These are phyloP conservation scores for Pseudomugil gertrudae DNA, from an alignment of 2,797 vertebrate species.

Conservation along the genomic window DNA sequence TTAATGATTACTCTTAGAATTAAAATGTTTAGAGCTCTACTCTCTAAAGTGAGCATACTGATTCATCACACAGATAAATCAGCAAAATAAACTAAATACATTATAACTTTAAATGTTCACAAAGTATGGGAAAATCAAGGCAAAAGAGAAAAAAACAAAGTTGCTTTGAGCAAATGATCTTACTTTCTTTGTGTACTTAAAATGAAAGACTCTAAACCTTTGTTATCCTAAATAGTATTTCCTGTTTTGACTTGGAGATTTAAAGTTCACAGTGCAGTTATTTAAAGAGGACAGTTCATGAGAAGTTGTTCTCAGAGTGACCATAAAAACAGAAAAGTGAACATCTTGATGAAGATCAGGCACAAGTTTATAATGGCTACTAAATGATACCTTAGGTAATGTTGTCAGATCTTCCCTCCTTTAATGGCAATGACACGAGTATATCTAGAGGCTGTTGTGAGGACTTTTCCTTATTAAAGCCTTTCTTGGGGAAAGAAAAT, in stretches of 20 bases:
- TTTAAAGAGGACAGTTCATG: background rate
- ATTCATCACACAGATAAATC: conserved; percentile 13
- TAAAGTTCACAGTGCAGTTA: background rate
- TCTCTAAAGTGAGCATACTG: conserved; percentile 18
- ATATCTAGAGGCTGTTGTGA: background rate
- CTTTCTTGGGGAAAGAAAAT: background rate
- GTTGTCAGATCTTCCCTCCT: background rate
- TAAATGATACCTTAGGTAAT: conserved; percentile 7
- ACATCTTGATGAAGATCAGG: conserved; percentile 12
- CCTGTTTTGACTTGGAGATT: background rate
- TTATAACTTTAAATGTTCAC: conserved; percentile 3
- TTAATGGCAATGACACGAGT: conserved; percentile 13
- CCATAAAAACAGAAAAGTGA: background rate
- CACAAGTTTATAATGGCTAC: conserved; percentile 1
- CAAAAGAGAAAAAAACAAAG: background rate
- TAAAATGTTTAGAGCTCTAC: background rate
- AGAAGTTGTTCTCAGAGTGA: background rate
- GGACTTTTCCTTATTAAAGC: conserved; percentile 6
- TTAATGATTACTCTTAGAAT: conserved; percentile 34
- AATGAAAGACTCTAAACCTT: background rate
- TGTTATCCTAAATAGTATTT: background rate
- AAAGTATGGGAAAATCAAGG: background rate
- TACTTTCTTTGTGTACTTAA: background rate
- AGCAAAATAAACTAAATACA: background rate
- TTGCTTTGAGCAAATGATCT: background rate